Base-by-base conservation (phyloP, 2,797 vertebrate species). In the Percopsis omiscomaycus region DNA sequence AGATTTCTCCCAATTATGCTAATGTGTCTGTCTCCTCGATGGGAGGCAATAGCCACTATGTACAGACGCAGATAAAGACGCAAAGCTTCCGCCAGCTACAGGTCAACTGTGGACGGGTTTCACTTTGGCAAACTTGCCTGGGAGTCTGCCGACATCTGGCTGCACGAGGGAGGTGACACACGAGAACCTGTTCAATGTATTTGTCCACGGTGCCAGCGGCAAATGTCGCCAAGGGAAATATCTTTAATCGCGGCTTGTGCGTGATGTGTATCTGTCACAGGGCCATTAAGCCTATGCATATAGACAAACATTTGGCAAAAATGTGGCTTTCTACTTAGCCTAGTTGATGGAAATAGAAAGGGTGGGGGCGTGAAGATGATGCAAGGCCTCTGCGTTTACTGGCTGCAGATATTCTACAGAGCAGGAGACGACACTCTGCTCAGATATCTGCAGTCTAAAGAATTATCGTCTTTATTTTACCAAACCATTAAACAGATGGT, bases 1-100 rank as follows among this genome's bases (percentile, higher is more conserved):
- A 80, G 74, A 72, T 84, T 81, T 83, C 84, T 75, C 75, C 66
- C 77, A 61, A 68, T 87, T 81, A 89, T 87, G 84, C 59, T 87
- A 79, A 88, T 88, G 67, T 81, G 64, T 66, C 61, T 11, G 72
- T 78, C 60, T 73, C 74, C 74, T 63, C 65, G 37, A 68, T 69
- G 69, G 68, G 54, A 79, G 68, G 61, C 77, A 69, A 79, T 54
- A 65, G 80, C 73, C 66, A 61, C 69, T 80, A 65, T 73, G 73
- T 82, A 79, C 75, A 81, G 79, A 84, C 77, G 57, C 56, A 53
- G 15, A 61, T 66, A 55, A 80, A 67, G 64, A 66, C 48, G 56
- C 45, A 48, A 57, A 56, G 63, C 37, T 9, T 13, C 15, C 59
- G 28, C 50, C 59, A 75, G 61, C 64, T 60, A 37, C 48, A 10